Evolutionary conservation across 2,797 vertebrate species (phyloP).

Genomic region (Brachyalestes nurse): DNA sequence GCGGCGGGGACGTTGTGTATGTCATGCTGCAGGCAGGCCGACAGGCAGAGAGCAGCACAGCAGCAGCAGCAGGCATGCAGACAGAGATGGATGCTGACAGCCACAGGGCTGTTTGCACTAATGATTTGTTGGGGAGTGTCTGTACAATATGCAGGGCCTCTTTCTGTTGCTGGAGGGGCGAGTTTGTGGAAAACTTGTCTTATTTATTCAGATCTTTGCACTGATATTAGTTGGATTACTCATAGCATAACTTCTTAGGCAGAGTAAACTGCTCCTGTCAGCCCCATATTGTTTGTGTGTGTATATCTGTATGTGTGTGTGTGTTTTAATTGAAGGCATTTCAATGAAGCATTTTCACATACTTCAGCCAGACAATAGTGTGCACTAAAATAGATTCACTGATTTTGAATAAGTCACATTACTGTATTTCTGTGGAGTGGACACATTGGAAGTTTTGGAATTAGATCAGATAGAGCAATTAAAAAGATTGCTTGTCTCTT

Average conservation of each 20-base stretch:
- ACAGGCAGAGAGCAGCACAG: constrained; percentile 33
- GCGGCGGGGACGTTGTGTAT: constrained; percentile 46
- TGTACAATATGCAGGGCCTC: constrained; percentile 63
- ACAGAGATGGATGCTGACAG: constrained; percentile 72
- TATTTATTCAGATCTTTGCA: constrained; percentile 70
- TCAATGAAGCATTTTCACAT: constrained; percentile 22
- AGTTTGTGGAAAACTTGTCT: constrained; percentile 54
- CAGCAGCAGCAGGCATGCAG: constrained; percentile 53
- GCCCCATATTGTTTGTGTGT: constrained; percentile 1
- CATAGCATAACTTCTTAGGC: constrained; percentile 55
- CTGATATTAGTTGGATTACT: constrained; percentile 61
- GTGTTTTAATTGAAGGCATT: constrained; percentile 49
- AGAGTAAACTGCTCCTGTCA: constrained; percentile 35
- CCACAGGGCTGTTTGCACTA: constrained; percentile 75
- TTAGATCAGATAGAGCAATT: background rate
- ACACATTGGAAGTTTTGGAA: background rate
- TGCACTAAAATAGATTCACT: constrained; percentile 31
- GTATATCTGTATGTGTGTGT: background rate
- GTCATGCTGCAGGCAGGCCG: constrained; percentile 25
- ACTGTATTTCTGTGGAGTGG: constrained; percentile 4
- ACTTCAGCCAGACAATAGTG: constrained; percentile 36
- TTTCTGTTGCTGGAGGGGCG: constrained; percentile 16
- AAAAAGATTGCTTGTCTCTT: background rate
- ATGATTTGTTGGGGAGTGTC: constrained; percentile 72
- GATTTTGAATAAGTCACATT: constrained; percentile 17